These are phyloP conservation scores for Stylophora pistillata DNA, from an alignment of 64 coral and sea anemone species.

Conservation along the genomic window DNA sequence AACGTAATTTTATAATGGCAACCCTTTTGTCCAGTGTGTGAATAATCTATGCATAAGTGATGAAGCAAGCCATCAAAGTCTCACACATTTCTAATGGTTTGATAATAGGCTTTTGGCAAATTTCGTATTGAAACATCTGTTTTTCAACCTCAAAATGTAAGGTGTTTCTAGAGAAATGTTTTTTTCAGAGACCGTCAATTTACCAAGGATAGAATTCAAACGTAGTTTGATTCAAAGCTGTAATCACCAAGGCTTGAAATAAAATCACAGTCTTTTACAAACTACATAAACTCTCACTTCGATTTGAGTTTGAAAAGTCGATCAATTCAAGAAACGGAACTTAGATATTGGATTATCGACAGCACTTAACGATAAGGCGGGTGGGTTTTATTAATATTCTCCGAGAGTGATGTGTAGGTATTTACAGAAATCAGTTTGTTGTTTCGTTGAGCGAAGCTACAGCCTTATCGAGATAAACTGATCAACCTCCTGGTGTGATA, in stretches of 20 bases:
- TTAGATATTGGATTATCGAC: constrained; percentile 94
- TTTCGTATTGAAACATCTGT: constrained; percentile 66
- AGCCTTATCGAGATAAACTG: constrained; percentile 94
- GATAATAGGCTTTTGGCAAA: constrained; percentile 93
- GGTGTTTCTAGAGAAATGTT: constrained; percentile 54
- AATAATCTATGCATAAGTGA: constrained; percentile 95
- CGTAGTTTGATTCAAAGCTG: neutral
- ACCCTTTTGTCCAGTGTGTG: constrained; percentile 84
- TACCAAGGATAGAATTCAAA: neutral
- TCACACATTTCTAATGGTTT: constrained; percentile 92
- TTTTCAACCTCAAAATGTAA: constrained; percentile 31
- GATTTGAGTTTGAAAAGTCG: constrained; percentile 45
- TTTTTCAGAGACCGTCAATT: constrained; percentile 47
- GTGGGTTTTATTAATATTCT: constrained; percentile 75
- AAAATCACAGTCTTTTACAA: neutral
- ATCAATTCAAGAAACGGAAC: constrained; percentile 72
- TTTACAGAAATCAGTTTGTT: constrained; percentile 94
- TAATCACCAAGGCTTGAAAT: neutral
- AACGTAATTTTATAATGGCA: constrained; percentile 81
- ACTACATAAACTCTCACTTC: constrained; percentile 49
- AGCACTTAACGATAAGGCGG: constrained; percentile 89
- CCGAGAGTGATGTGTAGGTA: constrained; percentile 89
- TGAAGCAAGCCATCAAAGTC: constrained; percentile 86
- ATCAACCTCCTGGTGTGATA: constrained; percentile 86
- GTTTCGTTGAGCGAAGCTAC: constrained; percentile 70